Conservation (phyloP, 2,888 invertebrate species). For the Drosophila neotestacea region DNA sequence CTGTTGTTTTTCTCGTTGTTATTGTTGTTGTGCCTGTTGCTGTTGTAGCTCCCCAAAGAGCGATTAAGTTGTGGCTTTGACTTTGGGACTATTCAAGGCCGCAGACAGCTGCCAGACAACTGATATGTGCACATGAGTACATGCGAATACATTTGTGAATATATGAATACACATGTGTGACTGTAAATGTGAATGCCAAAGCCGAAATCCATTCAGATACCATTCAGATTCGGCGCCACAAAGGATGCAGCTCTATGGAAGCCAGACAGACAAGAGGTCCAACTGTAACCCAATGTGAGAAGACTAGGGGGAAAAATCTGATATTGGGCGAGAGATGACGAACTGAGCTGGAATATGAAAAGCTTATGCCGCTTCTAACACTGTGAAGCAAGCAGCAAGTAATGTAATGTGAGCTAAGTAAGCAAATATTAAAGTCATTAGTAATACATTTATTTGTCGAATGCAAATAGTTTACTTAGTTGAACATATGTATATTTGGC, state of each 20-base stretch:
- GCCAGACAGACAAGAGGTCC: slow-evolving; percentile 37
- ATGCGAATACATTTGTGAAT: slow-evolving; percentile 46
- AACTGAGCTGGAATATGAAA: slow-evolving; percentile 72
- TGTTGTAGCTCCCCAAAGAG: slow-evolving; percentile 40
- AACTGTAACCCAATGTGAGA: slow-evolving; percentile 18
- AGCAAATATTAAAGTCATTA: neutral
- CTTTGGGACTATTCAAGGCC: slow-evolving; percentile 75
- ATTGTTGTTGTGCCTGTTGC: slow-evolving; percentile 33
- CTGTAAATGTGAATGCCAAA: slow-evolving; percentile 33
- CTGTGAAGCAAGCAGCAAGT: neutral
- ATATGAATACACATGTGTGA: slow-evolving; percentile 25
- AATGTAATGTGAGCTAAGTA: neutral
- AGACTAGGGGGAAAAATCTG: slow-evolving; percentile 22
- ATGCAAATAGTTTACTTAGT: no score
- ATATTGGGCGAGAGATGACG: slow-evolving; percentile 51
- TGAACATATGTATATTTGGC: neutral
- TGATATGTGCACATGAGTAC: slow-evolving; percentile 81
- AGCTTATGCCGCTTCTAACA: slow-evolving; percentile 39
- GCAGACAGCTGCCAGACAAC: slow-evolving; percentile 81
- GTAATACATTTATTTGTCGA: neutral
- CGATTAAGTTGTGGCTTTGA: slow-evolving; percentile 78
- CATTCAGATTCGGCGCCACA: slow-evolving; percentile 61
- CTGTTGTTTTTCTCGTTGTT: slow-evolving; percentile 16
- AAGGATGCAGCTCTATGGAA: slow-evolving; percentile 49
- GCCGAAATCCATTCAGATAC: slow-evolving; percentile 65